These are phyloP conservation scores for Oxycera nigricornis DNA, from an alignment of 2,888 invertebrate genomes.

Conservation along the genomic window DNA sequence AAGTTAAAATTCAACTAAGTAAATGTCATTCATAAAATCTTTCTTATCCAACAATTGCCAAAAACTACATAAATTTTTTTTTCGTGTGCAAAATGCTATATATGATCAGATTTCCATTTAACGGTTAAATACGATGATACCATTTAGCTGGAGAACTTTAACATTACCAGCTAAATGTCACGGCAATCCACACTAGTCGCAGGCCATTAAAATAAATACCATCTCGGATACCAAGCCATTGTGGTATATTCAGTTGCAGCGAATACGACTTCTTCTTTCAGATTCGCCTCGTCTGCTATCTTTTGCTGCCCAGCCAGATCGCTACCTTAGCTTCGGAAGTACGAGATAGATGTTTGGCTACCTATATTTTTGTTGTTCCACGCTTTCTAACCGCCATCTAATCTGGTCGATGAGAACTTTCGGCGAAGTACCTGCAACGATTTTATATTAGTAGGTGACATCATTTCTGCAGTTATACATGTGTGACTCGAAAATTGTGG, in stretches of 20 bases:
- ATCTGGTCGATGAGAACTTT: neutral
- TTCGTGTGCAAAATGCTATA: conserved; percentile 17
- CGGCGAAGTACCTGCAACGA: conserved; percentile 12
- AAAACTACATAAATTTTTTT: neutral
- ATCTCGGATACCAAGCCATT: neutral
- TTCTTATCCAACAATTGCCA: too few relatives aligned
- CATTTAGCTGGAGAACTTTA: conserved; percentile 41
- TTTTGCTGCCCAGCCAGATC: neutral
- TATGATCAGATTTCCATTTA: conserved; percentile 21
- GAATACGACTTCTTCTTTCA: neutral
- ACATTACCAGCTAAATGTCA: conserved; percentile 43
- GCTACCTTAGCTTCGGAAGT: neutral
- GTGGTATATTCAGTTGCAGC: neutral
- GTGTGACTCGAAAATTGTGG: too few relatives aligned
- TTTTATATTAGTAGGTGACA: conserved; percentile 29
- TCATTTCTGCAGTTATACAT: conserved; percentile 27
- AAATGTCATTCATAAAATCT: too few relatives aligned
- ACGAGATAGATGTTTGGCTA: neutral
- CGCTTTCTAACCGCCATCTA: neutral
- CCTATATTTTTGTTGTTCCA: neutral
- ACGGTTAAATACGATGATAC: conserved; percentile 24
- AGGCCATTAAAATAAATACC: conserved; percentile 9
- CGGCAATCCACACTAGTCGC: conserved; percentile 37
- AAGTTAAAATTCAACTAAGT: too few relatives aligned
- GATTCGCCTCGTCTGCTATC: neutral